Base-by-base conservation (phyloP, 2,797 vertebrate species). In the Gephyroberyx darwinii region DNA sequence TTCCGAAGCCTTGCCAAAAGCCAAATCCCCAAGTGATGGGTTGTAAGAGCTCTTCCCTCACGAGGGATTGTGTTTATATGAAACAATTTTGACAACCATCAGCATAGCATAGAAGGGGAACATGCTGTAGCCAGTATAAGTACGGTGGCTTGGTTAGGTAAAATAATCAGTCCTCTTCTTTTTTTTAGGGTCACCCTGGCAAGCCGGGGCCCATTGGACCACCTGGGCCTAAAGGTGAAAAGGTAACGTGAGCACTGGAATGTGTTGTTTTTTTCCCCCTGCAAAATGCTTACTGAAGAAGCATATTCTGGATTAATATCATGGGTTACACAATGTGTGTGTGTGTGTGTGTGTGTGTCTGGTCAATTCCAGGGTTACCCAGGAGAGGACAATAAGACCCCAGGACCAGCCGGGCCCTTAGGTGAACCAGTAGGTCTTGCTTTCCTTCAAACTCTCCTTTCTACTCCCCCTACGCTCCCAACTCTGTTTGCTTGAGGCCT, bases 381-480 rank as follows among this genome's bases (percentile, higher is more conserved):
- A 82, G 98, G 97, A 4, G 97, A 98, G 83, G 98, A 97, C 86
- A 96, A 89, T 84, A 93, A 89, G 88, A 91, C 91, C 69, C 91
- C 93, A 55, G 98, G 97, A 96, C 93, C 87, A 54, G 94, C 95
- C 86, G 98, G 98, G 93, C 94, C 96, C 94, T 96, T 95, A 98
- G 98, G 98, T 98, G 97, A 99, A 98, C 96, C 98, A 98, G 98
- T 98, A 99, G 96, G 97, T 99, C 93, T 96, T 96, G 96, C 93
- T 94, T 96, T 95, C 92, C 86, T 93, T 92, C 86, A 87, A 92
- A 90, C 84, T 92, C 80, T 84, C 81, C 69, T 78, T 85, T 70
- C 80, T 80, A 55, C 58, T 78, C 75, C 43, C 22, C 55, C 60
- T 64, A 64, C 50, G 63, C 51, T 56, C 31, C 22, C 65, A 5